phyloP scores from a whole-genome alignment of 2,888 invertebrate species.

The Cremastinae sp. region DNA sequence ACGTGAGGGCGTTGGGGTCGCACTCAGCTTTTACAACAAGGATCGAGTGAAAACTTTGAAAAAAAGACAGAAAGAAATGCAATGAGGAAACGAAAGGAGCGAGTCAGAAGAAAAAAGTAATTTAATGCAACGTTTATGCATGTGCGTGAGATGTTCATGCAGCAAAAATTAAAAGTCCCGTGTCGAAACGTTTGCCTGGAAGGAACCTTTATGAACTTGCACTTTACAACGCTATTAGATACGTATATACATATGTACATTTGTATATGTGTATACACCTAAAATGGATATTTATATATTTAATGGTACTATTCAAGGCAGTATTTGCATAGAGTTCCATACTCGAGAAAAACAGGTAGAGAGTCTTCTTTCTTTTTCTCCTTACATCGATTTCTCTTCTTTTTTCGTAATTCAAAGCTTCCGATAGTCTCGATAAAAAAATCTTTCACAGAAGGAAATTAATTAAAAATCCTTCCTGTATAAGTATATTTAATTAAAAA shows the following conservation, averaged over 20 bases:
- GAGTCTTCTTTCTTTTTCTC: background rate
- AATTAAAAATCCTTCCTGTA: too few relatives aligned
- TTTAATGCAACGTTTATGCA: background rate
- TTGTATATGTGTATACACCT: too few relatives aligned
- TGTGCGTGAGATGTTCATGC: background rate
- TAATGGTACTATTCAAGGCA: conserved; percentile 1
- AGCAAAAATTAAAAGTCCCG: conserved; percentile 49
- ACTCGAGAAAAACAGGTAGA: background rate
- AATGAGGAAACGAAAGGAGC: background rate
- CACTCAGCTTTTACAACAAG: too few relatives aligned
- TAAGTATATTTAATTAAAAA: too few relatives aligned
- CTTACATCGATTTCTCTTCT: background rate
- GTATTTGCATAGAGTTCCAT: background rate
- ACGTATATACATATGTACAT: too few relatives aligned
- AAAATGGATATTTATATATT: conserved; percentile 29
- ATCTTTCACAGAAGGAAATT: too few relatives aligned
- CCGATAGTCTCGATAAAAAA: background rate
- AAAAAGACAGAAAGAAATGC: background rate
- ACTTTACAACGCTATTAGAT: conserved; percentile 34
- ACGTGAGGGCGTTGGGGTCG: background rate
- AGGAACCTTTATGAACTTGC: background rate
- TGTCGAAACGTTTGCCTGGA: conserved; percentile 26
- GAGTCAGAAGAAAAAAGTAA: too few relatives aligned
- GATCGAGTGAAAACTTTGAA: background rate
- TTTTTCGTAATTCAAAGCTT: background rate